Conservation (phyloP, 2,888 invertebrate genomes). For the Drosophila fulvimacula region DNA sequence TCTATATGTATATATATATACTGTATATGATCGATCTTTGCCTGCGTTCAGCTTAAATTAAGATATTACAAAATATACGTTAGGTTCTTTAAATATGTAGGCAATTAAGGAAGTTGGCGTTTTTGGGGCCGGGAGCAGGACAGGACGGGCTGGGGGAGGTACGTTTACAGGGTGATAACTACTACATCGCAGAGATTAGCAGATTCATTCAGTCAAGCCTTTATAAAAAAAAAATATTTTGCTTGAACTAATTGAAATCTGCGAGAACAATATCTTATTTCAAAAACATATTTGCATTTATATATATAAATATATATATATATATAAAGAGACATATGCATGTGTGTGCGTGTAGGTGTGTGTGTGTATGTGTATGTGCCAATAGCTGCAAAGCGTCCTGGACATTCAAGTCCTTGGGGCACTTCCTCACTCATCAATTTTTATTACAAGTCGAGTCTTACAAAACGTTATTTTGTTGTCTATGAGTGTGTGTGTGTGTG, state of each 20-base stretch:
- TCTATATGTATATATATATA: conserved; percentile 47
- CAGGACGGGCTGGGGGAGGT: not conserved
- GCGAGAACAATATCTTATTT: conserved; percentile 38
- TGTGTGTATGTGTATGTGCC: conserved; percentile 3
- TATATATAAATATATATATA: conserved; percentile 22
- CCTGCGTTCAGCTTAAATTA: conserved; percentile 39
- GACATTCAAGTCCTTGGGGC: conserved; percentile 15
- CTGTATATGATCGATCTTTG: conserved; percentile 46
- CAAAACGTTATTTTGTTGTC: conserved; percentile 22
- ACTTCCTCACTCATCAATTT: conserved; percentile 62
- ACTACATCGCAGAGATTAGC: conserved; percentile 56
- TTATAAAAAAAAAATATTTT: conserved; percentile 19
- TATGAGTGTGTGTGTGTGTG: not conserved
- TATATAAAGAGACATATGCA: conserved; percentile 16
- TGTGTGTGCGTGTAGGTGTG: conserved; percentile 6
- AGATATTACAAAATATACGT: conserved; percentile 44
- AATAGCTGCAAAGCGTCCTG: conserved; percentile 6
- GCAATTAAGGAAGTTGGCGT: conserved; percentile 12
- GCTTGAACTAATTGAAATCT: conserved; percentile 29
- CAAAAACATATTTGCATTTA: conserved; percentile 23
- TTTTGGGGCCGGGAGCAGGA: not conserved
- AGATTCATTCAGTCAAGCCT: conserved; percentile 32
- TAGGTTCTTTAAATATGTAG: conserved; percentile 26
- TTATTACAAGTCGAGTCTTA: conserved; percentile 47
- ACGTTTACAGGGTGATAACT: conserved; percentile 20